Evolutionary conservation across 1,140 invertebrate genomes (phyloP).

Genomic region (Akabosia matsudoensis): DNA sequence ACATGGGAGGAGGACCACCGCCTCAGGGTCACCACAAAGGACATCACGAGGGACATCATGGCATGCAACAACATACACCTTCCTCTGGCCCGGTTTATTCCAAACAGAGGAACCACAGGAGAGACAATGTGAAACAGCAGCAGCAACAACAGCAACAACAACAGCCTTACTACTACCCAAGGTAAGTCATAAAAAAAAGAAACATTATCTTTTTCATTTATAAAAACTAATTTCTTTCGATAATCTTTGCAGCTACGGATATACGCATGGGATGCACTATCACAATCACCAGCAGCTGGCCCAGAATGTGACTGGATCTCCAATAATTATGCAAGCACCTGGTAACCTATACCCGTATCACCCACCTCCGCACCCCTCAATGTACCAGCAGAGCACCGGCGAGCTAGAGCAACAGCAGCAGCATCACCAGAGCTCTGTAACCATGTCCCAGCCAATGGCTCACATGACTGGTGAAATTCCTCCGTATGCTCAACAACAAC

Average conservation of each 20-base stretch:
- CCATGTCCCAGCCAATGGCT: slow-evolving; percentile 10
- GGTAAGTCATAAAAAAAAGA: neutral
- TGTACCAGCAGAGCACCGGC: slow-evolving; percentile 5
- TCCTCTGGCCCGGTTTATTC: slow-evolving; percentile 8
- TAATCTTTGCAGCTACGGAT: slow-evolving; percentile 4
- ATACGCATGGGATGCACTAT: slow-evolving; percentile 13
- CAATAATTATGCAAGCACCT: slow-evolving; percentile 38
- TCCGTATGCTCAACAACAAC: slow-evolving; percentile 31
- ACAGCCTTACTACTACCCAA: slow-evolving; percentile 4
- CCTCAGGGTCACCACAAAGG: slow-evolving; percentile 10
- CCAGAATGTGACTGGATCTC: slow-evolving; percentile 39
- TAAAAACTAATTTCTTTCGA: neutral
- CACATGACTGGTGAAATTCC: slow-evolving; percentile 24
- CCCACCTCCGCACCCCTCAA: neutral
- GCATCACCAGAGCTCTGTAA: slow-evolving; percentile 3
- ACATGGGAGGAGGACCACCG: slow-evolving; percentile 3
- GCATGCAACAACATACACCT: slow-evolving; percentile 8
- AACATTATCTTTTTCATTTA: neutral
- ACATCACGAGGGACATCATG: slow-evolving; percentile 24
- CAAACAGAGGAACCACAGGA: neutral
- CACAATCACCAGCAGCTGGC: slow-evolving; percentile 31
- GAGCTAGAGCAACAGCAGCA: slow-evolving; percentile 3
- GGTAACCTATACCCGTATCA: neutral
- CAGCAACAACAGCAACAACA: slow-evolving; percentile 17
- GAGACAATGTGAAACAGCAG: slow-evolving; percentile 10